Conservation (phyloP, 92 coral and sea anemone species). For the Epizoanthus illoricatus region DNA sequence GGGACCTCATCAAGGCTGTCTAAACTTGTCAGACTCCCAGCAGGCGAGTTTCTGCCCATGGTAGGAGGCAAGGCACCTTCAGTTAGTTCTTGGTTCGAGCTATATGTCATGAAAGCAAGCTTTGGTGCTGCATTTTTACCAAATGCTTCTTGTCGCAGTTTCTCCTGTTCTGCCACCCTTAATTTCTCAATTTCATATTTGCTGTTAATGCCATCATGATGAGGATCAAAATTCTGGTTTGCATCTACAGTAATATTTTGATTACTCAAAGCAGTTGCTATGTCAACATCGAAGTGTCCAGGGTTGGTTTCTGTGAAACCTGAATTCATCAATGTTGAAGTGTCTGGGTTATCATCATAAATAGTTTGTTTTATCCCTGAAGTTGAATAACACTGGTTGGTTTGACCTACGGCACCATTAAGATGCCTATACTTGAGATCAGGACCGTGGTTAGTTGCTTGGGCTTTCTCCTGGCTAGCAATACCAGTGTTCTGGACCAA, state of each 20-base stretch:
- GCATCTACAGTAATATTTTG: not conserved
- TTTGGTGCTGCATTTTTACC: constrained; percentile 77
- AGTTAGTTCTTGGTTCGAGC: constrained; percentile 55
- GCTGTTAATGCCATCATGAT: constrained; percentile 9
- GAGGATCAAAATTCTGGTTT: constrained; percentile 14
- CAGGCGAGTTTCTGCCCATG: constrained; percentile 87
- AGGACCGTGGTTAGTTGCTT: not conserved
- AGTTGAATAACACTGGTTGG: too few species aligned
- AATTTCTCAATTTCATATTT: constrained; percentile 27
- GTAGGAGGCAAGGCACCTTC: constrained; percentile 88
- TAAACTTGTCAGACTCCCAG: constrained; percentile 89
- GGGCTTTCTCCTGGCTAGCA: not conserved
- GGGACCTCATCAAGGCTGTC: constrained; percentile 92
- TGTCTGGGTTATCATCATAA: constrained; percentile 2
- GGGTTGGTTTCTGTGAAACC: not conserved
- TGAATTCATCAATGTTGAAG: constrained; percentile 14
- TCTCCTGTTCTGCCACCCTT: constrained; percentile 68
- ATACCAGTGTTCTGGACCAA: not conserved
- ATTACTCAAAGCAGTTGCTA: not conserved
- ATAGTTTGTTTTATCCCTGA: not conserved
- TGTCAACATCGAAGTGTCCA: not conserved
- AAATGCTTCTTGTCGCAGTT: constrained; percentile 81
- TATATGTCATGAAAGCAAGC: constrained; percentile 75
- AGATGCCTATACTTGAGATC: not conserved
- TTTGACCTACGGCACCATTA: constrained; percentile 8